Evolutionary conservation across 1,140 invertebrate species (phyloP), one percentile per base, ranked within the genome.

Genomic region (Nymphalis io): DNA sequence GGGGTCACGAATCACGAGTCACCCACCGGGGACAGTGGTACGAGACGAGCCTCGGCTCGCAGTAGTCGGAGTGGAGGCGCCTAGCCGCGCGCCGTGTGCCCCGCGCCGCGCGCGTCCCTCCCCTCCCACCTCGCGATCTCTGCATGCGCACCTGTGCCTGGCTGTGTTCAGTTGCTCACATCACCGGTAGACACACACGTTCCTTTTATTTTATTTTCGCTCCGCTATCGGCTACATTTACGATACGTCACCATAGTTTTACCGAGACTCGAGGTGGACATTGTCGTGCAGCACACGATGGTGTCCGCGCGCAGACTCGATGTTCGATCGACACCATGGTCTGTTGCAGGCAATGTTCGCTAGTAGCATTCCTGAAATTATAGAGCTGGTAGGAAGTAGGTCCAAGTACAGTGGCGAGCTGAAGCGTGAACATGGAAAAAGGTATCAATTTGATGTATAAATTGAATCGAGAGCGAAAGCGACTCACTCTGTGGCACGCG

Each of bases 321-420:
- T 81, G 68, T 81, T 79, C 83, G 80, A 87, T 84, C 89, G 90
- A 88, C 90, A 88, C 90, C 88, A 83, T 90, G 90, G 90, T 92
- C 90, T 93, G 93, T 96, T 96, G 91, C 96, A 97, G 96, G 96
- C 96, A 94, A 97, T 97, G 94, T 97, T 97, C 96, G 96, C 98
- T 94, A 98, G 97, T 96, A 98, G 97, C 95, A 98, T 99, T 94
- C 98, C 98, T 90, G 98, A 99, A 95, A 98, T 99, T 94, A 98
- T 98, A 95, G 98, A 99, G 94, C 96, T 98, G 94, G 96, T 98
- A 95, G 97, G 97, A 94, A 97, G 96, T 95, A 96, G 97, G 93
- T 98, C 97, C 94, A 98, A 98, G 94, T 99, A 98, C 95, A 96
- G 96, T 94, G 98, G 98, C 92, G 96, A 97, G 94, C 98, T 98